Conservation (phyloP, 2,888 invertebrate genomes). For the Thera obeliscata region DNA sequence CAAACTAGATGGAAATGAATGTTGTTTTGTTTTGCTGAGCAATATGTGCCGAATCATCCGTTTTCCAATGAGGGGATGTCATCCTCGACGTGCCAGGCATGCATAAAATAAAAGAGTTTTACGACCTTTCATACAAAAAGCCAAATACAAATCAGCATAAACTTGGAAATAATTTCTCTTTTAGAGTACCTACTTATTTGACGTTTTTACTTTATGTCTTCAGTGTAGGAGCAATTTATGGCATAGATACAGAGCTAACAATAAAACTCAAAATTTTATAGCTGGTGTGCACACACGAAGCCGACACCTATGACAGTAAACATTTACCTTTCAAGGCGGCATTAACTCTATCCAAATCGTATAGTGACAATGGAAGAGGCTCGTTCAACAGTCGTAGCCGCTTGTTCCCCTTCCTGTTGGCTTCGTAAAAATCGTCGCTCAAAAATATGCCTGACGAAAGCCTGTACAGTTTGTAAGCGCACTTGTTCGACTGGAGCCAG, state of each 20-base stretch:
- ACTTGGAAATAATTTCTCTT: constrained; percentile 35
- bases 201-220: constrained; percentile 35
- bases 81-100: constrained; percentile 48
- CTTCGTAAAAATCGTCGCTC: constrained; percentile 75
- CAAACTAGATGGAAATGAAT: not conserved
- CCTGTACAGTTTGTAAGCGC: constrained; percentile 77
- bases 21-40: not conserved
- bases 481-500: constrained; percentile 78
- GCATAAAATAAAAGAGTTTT: constrained; percentile 52
- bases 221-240: constrained; percentile 37
- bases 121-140: constrained; percentile 44
- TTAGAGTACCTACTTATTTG: constrained; percentile 33
- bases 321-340: constrained; percentile 82
- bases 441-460: constrained; percentile 81
- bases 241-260: constrained; percentile 43
- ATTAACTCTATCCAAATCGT: constrained; percentile 81
- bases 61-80: constrained; percentile 26
- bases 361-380: constrained; percentile 79
- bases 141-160: constrained; percentile 38
- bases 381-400: constrained; percentile 77
- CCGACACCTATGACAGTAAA: constrained; percentile 70
- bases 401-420: constrained; percentile 61
- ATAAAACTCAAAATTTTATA: constrained; percentile 63
- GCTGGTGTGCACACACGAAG: constrained; percentile 59
- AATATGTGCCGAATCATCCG: not conserved